Evolutionary conservation across 2,888 invertebrate genomes (phyloP).

Genomic region (Andrena chrysosceles): DNA sequence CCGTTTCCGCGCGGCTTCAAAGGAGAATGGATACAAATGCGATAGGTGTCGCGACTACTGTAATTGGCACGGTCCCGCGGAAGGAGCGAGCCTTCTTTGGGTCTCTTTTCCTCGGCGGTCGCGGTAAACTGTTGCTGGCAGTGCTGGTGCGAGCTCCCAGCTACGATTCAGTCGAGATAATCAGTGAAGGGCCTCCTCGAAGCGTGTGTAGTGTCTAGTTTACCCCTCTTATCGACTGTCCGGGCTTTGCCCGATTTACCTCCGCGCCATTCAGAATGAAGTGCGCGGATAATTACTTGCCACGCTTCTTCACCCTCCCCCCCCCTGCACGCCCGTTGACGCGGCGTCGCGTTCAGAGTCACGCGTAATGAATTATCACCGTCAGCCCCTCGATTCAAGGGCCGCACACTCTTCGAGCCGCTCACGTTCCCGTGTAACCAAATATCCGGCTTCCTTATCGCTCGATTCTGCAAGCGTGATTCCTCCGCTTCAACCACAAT

Average conservation of each 20-base stretch:
- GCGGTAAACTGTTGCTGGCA: constrained; percentile 50
- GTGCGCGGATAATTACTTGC: constrained; percentile 63
- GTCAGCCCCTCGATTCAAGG: constrained; percentile 28
- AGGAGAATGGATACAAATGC: not conserved
- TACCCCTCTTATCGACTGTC: constrained; percentile 65
- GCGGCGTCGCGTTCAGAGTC: not conserved
- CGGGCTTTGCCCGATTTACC: constrained; percentile 60
- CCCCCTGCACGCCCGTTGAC: not conserved
- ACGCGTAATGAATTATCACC: constrained; percentile 47
- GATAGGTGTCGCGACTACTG: not conserved
- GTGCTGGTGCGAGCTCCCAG: constrained; percentile 4
- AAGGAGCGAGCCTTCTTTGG: not conserved
- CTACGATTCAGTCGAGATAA: constrained; percentile 65
- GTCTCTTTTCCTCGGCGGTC: not conserved
- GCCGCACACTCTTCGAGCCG: not conserved
- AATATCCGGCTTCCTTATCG: not conserved
- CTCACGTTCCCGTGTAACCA: not conserved
- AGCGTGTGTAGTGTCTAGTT: constrained; percentile 59
- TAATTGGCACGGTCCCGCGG: not conserved
- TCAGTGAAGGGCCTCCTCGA: constrained; percentile 60
- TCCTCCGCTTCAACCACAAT: too few relatives aligned
- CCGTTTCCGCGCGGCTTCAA: too few relatives aligned
- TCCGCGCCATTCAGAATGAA: constrained; percentile 58
- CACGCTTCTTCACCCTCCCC: constrained; percentile 12
- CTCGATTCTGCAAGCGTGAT: not conserved